These are phyloP conservation scores for Ligdia adustata DNA, from an alignment of 2,888 invertebrate species.

Conservation along the genomic window DNA sequence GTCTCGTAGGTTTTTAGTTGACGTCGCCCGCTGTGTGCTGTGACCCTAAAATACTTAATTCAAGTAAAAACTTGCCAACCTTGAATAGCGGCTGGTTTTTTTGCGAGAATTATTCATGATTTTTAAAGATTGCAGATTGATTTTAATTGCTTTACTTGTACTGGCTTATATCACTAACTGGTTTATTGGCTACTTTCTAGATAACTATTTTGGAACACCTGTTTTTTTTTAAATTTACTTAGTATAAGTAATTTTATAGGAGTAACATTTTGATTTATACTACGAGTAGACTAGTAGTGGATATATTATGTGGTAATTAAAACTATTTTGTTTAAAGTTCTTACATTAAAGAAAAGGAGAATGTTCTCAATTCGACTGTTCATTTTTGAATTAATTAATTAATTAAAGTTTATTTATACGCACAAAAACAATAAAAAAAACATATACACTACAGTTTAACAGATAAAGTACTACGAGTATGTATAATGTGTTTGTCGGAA, in stretches of 20 bases:
- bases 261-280: neutral
- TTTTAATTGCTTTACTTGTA: conserved; percentile 28
- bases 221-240: neutral
- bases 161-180: neutral
- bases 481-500: too few species aligned
- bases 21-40: conserved; percentile 3
- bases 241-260: neutral
- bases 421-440: too few species aligned
- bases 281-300: neutral
- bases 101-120: conserved; percentile 26
- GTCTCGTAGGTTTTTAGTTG: conserved; percentile 5
- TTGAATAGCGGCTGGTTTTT: conserved; percentile 17
- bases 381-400: too few species aligned
- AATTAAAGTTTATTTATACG: too few species aligned
- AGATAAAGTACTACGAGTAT: too few species aligned
- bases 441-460: too few species aligned
- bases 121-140: conserved; percentile 32
- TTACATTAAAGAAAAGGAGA: too few species aligned
- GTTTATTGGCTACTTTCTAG: conserved; percentile 10
- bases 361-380: too few species aligned
- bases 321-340: too few species aligned
- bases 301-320: too few species aligned
- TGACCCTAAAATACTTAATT: conserved; percentile 15
- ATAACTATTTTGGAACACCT: neutral
- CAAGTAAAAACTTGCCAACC: conserved; percentile 14